Percentiles rank a stretch among this genome's conserved stretches.
Evolutionary conservation across 2,888 invertebrate genomes (phyloP).

Genomic region (Troides aeacus): DNA sequence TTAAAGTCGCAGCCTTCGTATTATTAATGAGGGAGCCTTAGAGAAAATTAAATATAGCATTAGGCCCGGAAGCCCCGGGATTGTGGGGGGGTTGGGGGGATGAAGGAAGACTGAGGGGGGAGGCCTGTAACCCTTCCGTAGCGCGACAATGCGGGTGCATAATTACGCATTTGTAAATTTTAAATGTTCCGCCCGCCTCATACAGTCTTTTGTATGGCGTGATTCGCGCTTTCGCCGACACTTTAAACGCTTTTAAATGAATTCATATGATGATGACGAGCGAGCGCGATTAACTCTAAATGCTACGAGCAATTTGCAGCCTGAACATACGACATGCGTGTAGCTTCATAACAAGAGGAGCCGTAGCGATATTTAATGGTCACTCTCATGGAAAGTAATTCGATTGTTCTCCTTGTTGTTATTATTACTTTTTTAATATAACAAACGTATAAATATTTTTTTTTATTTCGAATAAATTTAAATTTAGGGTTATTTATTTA

Average conservation of each 20-base stretch:
- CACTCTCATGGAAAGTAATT: no score
- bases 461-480: no score
- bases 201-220: conserved; percentile 76
- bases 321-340: conserved; percentile 1
- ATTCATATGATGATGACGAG: conserved; percentile 63
- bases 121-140: conserved; percentile 65
- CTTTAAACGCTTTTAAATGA: conserved; percentile 68
- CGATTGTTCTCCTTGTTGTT: no score
- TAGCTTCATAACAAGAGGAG: background rate
- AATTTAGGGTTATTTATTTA: no score
- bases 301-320: conserved; percentile 56
- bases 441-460: no score
- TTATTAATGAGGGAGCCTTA: conserved; percentile 80
- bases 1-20: conserved; percentile 78
- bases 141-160: conserved; percentile 79
- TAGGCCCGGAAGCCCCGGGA: conserved; percentile 76
- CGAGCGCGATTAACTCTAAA: conserved; percentile 62
- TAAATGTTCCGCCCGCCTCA: conserved; percentile 77
- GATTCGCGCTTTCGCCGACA: conserved; percentile 71
- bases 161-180: conserved; percentile 81
- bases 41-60: conserved; percentile 81
- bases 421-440: no score
- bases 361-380: no score
- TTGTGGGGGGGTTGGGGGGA: conserved; percentile 51
- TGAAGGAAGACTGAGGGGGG: conserved; percentile 50